Evolutionary conservation across 2,888 invertebrate species (phyloP), one percentile per base, ranked within the genome.

Genomic region (Eristalis arbustorum): DNA sequence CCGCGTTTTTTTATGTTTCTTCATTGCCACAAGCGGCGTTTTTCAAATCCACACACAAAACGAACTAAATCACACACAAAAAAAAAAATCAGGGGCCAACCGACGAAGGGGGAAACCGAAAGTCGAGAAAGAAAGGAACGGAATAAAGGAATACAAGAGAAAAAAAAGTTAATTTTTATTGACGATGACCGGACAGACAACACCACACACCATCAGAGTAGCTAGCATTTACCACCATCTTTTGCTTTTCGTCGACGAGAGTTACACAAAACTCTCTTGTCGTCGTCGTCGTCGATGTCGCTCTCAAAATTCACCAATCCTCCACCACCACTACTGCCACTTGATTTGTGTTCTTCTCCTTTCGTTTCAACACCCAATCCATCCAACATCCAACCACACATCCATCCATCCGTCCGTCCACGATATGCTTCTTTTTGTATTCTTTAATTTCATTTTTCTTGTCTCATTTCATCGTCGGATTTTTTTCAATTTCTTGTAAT

Each of bases 201-300:
- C 76, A 74, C 76, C 73, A 68, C 69, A 77, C 59, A 74, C 76
- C 67, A 63, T 49, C 73, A 78, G 82, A 81, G 77, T 68, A 82
- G 81, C 85, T 74, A 82, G 81, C 85, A 78, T 85, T 85, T 82
- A 82, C 81, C 84, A 84, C 82, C 82, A 85, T 85, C 82, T 85
- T 85, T 85, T 59, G 74, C 85, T 49, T 49, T 77, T 85, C 82
- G 76, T 76, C 31, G 28, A 56, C 31, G 57, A 57, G 62, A 62
- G 62, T 78, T 83, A 87, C 78, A 87, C 78, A 87, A 87, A 87
- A 87, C 87, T 78, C 85, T 87, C 72, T 83, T 87, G 71, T 77
- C 73, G 22, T 31, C 31, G 31, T 31, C 31, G 25, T 31, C 31
- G 31, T 31, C 31, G 31, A 23, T 28, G 57, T 37, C 61, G 63